Base-by-base conservation (phyloP, 2,888 invertebrate species). In the Thymelicus lineola region DNA sequence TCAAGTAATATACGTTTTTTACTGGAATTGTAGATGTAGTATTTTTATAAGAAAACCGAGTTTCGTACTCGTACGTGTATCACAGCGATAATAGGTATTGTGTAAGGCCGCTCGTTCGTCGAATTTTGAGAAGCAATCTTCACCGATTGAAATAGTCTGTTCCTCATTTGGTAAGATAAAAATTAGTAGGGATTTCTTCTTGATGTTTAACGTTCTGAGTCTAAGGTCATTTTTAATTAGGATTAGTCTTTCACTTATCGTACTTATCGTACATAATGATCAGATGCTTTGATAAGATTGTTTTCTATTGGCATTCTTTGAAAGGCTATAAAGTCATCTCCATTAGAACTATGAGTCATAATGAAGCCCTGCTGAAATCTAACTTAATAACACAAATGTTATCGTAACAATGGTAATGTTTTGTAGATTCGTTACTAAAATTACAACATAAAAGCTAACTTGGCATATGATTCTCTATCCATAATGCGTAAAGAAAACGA, bases 1-100 rank as follows among this genome's bases (percentile, higher is more conserved):
- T 86, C 86, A 89, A 87, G 78, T 91, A 88, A 89, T 88, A 79
- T 91, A 89, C 86, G 81, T 93, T 93, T 90, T 93, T 90, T 93
- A 92, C 88, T 89, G 91, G 83, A 87, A 89, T 80, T 80, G 87
- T 92, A 92, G 91, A 78, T 86, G 85, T 93, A 93, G 92, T 91
- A 88, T 92, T 91, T 92, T 92, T 91, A 80, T 92, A 91, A 92
- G 88, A 85, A 79, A 85, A 78, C 71, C 85, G 90, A 85, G 89
- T 80, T 78, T 74, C 74, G 80, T 78, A 78, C 89, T 90, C 89
- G 84, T 85, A 87, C 90, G 93, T 94, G 94, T 94, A 94, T 93
- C 88, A 90, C 86, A 93, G 94, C 94, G 93, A 94, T 94, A 94
- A 93, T 92, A 91, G 88, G 72, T 90, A 88, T 85, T 85, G 77